Percentiles rank a stretch among this genome's conserved stretches.
These are phyloP conservation scores for Sinocyclocheilus rhinocerous DNA, from an alignment of 2,113 vertebrate species.

Conservation along the genomic window DNA sequence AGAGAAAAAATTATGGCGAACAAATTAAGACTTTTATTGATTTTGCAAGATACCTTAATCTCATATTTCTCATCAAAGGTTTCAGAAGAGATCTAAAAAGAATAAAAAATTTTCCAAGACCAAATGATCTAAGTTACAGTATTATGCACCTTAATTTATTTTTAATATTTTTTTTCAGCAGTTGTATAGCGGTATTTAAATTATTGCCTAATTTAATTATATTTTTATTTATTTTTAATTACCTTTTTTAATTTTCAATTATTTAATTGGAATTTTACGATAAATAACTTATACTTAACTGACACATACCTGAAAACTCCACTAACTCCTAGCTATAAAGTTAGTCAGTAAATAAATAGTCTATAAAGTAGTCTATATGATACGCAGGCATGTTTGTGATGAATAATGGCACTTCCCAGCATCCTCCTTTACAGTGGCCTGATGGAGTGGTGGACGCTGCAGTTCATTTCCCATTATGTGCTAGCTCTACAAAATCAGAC, in stretches of 20 bases:
- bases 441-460: constrained; percentile 65
- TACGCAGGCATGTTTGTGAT: constrained; percentile 73
- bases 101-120: no score
- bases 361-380: background rate
- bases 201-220: background rate
- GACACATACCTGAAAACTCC: background rate
- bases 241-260: background rate
- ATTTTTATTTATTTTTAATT: background rate
- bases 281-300: background rate
- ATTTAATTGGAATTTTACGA: background rate
- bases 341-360: no score
- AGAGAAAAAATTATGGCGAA: no score
- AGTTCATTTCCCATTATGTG: constrained; percentile 69
- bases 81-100: no score
- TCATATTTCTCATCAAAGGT: no score
- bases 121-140: no score
- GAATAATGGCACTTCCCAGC: constrained; percentile 69
- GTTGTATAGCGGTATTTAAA: background rate
- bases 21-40: no score
- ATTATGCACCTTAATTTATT: background rate
- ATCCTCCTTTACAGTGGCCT: constrained; percentile 70
- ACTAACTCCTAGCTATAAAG: background rate
- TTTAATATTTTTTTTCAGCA: background rate
- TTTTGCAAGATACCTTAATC: no score
- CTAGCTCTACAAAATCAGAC: constrained; percentile 63